Base-by-base conservation (phyloP, 2,113 vertebrate genomes). In the Octodon degus region DNA sequence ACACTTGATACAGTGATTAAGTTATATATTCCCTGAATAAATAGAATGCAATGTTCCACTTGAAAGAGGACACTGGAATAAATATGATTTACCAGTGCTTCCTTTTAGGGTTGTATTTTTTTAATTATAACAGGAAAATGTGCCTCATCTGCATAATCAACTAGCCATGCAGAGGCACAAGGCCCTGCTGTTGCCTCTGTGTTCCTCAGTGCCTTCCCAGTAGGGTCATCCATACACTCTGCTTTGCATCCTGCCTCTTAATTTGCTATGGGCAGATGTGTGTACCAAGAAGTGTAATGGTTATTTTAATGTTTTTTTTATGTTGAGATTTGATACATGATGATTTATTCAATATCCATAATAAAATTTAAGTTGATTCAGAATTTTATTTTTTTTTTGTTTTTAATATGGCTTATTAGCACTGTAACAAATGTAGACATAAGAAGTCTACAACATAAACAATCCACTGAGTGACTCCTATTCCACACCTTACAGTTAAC, bases 11-110 rank as follows among this genome's bases (percentile, higher is more conserved):
- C 1, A 14, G 24, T 89, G 77, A 92, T 87, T 88, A 82, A 30
- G 58, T 90, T 50, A 53, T 40, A 32, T n/a, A 85, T 14, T 94
- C n/a, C 53, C 27, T 30, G 43, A 89, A 89, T 32, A 97, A 88
- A 82, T 43, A 60, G 88, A 87, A 76, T 24, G 16, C 14, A 70
- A 24, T 55, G 50, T 62, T 89, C 50, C 83, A 27, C 47, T 63
- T 93, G 80, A 86, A 87, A 93, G 58, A 93, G n/a, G 83, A 50
- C 11, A 19, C 1, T 30, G 19, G 37, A 40, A 55, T 58, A 94
- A 93, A 94, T 62, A 27, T 20, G 37, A 77, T 37, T 85, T 74
- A 82, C 32, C 34, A 53, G 55, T 16, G 17, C 4, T 5, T 55
- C 19, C 32, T 67, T 87, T 87, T 25, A 55, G 55, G 47, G 22